Conservation (phyloP, 2,797 vertebrate genomes). For the Scarus forsteni region DNA sequence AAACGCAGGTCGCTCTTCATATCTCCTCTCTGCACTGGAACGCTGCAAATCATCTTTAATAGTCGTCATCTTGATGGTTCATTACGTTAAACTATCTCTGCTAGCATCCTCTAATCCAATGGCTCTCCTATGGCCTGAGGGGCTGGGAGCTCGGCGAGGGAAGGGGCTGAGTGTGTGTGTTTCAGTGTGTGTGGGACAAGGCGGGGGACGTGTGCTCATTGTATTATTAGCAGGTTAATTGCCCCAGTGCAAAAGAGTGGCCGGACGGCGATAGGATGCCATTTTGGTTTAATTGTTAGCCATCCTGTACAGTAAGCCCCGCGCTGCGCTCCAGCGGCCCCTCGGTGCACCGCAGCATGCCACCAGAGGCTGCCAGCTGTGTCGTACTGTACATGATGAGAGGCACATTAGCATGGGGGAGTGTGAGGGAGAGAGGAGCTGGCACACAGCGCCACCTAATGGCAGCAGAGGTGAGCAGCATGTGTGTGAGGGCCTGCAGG, state of each 20-base stretch:
- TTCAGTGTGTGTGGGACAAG: constrained; percentile 52
- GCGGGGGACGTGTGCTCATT: constrained; percentile 88
- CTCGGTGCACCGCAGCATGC: constrained; percentile 26
- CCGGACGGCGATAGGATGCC: constrained; percentile 65
- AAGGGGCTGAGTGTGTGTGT: constrained; percentile 2
- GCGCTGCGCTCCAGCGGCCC: constrained; percentile 60
- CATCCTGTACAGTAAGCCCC: constrained; percentile 66
- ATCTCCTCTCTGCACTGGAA: constrained; percentile 49
- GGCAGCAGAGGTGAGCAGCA: constrained; percentile 48
- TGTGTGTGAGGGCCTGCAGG: background rate
- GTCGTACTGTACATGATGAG: constrained; percentile 53
- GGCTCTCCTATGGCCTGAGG: constrained; percentile 92
- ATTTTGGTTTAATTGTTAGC: constrained; percentile 79
- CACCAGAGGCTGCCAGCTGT: constrained; percentile 46
- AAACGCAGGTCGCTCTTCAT: constrained; percentile 46
- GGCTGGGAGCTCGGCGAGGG: constrained; percentile 64
- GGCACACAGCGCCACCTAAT: constrained; percentile 80
- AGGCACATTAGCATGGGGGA: constrained; percentile 16
- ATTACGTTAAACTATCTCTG: constrained; percentile 96
- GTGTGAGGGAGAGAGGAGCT: constrained; percentile 55
- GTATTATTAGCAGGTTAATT: constrained; percentile 95
- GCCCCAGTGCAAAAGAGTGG: constrained; percentile 85
- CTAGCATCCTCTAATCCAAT: constrained; percentile 95
- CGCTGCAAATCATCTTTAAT: constrained; percentile 94
- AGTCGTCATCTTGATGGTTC: constrained; percentile 94